Evolutionary conservation across 2,888 invertebrate species (phyloP).

Genomic region (Perizoma flavofasciatum): DNA sequence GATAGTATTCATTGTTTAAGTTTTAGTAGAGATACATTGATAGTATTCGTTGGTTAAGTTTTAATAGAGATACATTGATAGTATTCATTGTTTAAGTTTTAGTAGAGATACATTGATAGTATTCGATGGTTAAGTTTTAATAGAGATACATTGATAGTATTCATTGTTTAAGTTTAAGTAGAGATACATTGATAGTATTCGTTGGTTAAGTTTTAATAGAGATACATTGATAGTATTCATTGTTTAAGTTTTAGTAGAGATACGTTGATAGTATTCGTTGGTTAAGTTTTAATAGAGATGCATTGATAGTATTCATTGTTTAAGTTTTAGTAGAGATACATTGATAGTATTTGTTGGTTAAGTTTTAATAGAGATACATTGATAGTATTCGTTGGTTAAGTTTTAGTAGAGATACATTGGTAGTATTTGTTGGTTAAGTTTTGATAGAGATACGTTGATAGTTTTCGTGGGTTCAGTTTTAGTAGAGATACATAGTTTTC

Average conservation of each 20-base stretch:
- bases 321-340: slow-evolving; percentile 3
- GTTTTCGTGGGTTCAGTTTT: too few relatives aligned
- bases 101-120: neutral
- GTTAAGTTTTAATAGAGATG: slow-evolving; percentile 3
- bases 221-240: neutral
- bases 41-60: too few relatives aligned
- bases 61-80: neutral
- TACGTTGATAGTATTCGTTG: too few relatives aligned
- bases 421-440: too few relatives aligned
- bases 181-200: neutral
- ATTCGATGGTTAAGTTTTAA: slow-evolving; percentile 4
- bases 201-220: slow-evolving; percentile 8
- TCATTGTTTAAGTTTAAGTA: slow-evolving; percentile 9
- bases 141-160: neutral
- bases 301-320: too few relatives aligned
- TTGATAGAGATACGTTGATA: too few relatives aligned
- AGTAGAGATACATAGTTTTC: neutral
- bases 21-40: neutral
- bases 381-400: too few relatives aligned
- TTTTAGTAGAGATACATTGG: neutral
- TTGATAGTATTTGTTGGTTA: too few relatives aligned
- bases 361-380: slow-evolving; percentile 1
- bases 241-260: slow-evolving; percentile 5
- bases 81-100: too few relatives aligned
- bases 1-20: neutral